Evolutionary conservation across 2,888 invertebrate species (phyloP).

Genomic region (Capitulum mitella): DNA sequence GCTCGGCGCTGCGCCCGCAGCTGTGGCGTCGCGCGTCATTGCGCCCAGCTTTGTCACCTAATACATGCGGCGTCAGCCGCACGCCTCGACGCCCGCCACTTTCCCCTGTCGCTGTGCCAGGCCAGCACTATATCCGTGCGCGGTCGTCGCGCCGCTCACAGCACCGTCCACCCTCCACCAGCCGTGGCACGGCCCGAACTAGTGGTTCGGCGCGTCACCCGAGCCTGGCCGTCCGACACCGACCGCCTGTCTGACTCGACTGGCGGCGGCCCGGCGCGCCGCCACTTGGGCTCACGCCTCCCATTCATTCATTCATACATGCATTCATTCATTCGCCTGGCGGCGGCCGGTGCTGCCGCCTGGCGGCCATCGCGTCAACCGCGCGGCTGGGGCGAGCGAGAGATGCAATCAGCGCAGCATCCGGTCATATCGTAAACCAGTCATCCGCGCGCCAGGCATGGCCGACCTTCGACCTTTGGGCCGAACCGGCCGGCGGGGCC

Average conservation of each 20-base stretch:
- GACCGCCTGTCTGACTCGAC: background rate
- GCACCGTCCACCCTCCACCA: too few relatives aligned
- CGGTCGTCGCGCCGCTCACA: too few relatives aligned
- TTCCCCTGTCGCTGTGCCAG: background rate
- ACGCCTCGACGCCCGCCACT: background rate
- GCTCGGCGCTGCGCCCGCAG: background rate
- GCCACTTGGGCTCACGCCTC: conserved; percentile 9
- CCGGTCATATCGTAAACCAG: background rate
- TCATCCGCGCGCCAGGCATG: background rate
- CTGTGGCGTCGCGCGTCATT: background rate
- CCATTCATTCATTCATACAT: conserved; percentile 24
- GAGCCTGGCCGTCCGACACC: background rate
- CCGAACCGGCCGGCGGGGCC: background rate
- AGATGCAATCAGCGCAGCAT: conserved; percentile 18
- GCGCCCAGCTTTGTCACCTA: conserved; percentile 1
- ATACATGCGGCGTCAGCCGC: background rate
- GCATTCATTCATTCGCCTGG: conserved; percentile 1
- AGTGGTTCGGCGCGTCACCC: too few relatives aligned
- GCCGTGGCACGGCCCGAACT: too few relatives aligned
- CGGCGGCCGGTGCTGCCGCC: conserved; percentile 15
- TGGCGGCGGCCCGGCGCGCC: background rate
- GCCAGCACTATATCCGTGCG: too few relatives aligned
- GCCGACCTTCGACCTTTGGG: background rate
- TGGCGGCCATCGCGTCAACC: background rate
- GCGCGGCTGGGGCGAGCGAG: background rate